phyloP scores from a whole-genome alignment of 1,140 invertebrate genomes.

The Heliconius congener region DNA sequence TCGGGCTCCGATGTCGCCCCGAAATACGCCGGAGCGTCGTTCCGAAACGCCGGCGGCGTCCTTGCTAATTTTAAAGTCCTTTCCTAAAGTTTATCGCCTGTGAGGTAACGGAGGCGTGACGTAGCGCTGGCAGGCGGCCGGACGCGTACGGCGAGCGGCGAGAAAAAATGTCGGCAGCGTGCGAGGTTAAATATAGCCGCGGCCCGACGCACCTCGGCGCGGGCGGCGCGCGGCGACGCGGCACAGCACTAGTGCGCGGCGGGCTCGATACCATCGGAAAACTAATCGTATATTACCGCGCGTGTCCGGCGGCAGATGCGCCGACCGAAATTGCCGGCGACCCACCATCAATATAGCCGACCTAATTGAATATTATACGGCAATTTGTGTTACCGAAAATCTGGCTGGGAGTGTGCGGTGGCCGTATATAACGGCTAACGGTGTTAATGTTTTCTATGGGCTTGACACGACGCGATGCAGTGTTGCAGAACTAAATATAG shows the following conservation, averaged over 20 bases:
- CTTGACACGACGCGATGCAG: conserved; percentile 69
- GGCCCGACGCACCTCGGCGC: conserved; percentile 64
- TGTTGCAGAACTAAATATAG: conserved; percentile 79
- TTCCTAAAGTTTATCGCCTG: conserved; percentile 75
- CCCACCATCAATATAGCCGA: conserved; percentile 72
- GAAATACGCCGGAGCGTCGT: conserved; percentile 49
- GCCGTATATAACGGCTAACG: conserved; percentile 69
- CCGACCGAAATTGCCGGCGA: conserved; percentile 71
- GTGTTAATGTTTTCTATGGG: conserved; percentile 76
- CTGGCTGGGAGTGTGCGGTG: conserved; percentile 73
- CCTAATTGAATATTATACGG: conserved; percentile 80
- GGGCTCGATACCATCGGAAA: conserved; percentile 58
- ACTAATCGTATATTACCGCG: conserved; percentile 76
- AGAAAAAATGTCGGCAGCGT: conserved; percentile 60
- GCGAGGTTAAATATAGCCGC: conserved; percentile 61
- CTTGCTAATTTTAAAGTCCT: conserved; percentile 80
- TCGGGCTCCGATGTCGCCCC: conserved; percentile 57
- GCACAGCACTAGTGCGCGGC: conserved; percentile 48
- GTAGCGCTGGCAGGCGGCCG: conserved; percentile 67
- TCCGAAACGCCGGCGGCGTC: conserved; percentile 60
- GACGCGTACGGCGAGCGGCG: conserved; percentile 55
- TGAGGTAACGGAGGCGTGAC: conserved; percentile 76
- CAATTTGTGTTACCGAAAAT: conserved; percentile 79
- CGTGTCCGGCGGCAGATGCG: conserved; percentile 68
- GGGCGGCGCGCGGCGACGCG: conserved; percentile 31